Percentiles rank a stretch among this genome's conserved stretches.
These are phyloP conservation scores for Leptinotarsa lineolata DNA, from an alignment of 1,140 invertebrate species.

Conservation along the genomic window DNA sequence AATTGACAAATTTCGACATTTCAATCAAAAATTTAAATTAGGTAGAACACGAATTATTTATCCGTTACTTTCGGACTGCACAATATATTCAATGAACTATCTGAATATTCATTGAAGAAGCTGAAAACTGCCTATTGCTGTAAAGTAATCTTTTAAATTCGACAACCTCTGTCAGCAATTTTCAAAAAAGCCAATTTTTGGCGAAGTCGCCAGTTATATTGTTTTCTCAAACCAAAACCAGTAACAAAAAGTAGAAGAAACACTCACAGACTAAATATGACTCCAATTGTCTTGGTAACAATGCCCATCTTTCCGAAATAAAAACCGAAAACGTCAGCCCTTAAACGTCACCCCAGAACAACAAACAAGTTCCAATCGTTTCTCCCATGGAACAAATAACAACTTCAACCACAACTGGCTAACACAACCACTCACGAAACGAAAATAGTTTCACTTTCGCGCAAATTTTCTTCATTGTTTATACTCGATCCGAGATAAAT, in stretches of 20 bases:
- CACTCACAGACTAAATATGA: constrained; percentile 70
- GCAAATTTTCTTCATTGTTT: background rate
- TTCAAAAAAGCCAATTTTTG: too few species aligned
- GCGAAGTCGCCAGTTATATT: too few species aligned
- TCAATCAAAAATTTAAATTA: too few species aligned
- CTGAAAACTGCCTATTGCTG: too few species aligned
- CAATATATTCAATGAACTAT: too few species aligned
- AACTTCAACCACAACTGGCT: background rate
- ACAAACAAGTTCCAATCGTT: background rate
- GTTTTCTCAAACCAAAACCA: too few species aligned
- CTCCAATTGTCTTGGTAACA: constrained; percentile 71
- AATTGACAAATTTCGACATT: too few species aligned
- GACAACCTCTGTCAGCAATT: too few species aligned
- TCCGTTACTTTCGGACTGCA: too few species aligned
- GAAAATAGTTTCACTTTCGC: constrained; percentile 6
- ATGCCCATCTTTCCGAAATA: constrained; percentile 63
- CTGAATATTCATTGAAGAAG: too few species aligned
- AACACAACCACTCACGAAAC: background rate
- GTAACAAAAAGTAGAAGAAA: background rate
- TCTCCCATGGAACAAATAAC: background rate
- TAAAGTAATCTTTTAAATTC: too few species aligned
- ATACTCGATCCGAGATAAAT: background rate
- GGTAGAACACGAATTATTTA: too few species aligned
- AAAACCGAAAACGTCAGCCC: background rate
- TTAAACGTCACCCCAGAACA: background rate